Conservation (phyloP, 2,888 invertebrate genomes). For the Cantharis nigra region DNA sequence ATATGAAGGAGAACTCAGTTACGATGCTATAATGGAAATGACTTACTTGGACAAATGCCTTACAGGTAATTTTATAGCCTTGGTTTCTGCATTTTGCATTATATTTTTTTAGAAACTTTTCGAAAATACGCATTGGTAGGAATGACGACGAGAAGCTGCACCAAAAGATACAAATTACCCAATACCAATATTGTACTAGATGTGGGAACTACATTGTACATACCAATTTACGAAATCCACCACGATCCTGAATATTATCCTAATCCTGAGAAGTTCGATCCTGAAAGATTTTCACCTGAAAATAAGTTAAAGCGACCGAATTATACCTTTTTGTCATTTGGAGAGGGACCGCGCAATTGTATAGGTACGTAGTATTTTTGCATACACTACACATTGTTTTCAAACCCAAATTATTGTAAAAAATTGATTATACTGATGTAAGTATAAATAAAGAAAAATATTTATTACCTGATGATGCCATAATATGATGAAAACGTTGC, state of each 20-base stretch:
- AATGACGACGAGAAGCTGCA: conserved; percentile 37
- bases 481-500: too few species aligned
- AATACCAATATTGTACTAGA: conserved; percentile 37
- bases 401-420: too few species aligned
- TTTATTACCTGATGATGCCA: too few species aligned
- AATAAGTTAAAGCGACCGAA: conserved; percentile 56
- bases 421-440: too few species aligned
- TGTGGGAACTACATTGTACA: conserved; percentile 35
- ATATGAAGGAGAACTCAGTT: conserved; percentile 52
- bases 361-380: conserved; percentile 48
- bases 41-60: conserved; percentile 57
- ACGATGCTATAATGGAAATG: conserved; percentile 57
- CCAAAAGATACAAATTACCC: conserved; percentile 40
- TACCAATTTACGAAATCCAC: conserved; percentile 41
- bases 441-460: too few species aligned
- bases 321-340: conserved; percentile 62
- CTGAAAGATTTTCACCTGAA: conserved; percentile 63
- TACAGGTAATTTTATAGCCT: conserved; percentile 34
- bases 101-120: conserved; percentile 40
- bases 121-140: conserved; percentile 44
- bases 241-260: conserved; percentile 50
- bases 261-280: conserved; percentile 65
- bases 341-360: conserved; percentile 63
- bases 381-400: too few species aligned
- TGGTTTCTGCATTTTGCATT: too few species aligned